Evolutionary conservation across 2,797 vertebrate species (phyloP).

Genomic region (Rhinatrema bivittatum): DNA sequence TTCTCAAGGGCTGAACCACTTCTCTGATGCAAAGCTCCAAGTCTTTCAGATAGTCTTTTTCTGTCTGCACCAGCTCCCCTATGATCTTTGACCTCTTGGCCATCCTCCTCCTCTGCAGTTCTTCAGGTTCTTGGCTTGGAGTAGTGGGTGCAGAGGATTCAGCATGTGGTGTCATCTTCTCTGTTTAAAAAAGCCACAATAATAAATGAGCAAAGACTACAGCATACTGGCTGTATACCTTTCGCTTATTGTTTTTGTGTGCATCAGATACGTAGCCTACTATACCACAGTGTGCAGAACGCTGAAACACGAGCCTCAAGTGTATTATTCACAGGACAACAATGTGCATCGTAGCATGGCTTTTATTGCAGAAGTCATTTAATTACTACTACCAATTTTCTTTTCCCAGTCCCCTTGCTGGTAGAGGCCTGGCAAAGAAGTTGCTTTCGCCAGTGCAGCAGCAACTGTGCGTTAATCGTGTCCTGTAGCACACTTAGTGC

Average conservation of each 20-base stretch:
- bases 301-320: too few relatives aligned
- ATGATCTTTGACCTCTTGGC: constrained; percentile 80
- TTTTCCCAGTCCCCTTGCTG: too few relatives aligned
- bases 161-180: constrained; percentile 77
- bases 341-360: neutral
- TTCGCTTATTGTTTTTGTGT: neutral
- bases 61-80: constrained; percentile 82
- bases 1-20: constrained; percentile 80
- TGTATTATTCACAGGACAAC: neutral
- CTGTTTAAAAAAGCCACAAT: constrained; percentile 45
- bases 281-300: neutral
- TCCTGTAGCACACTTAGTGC: too few relatives aligned
- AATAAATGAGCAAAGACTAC: neutral
- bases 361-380: too few relatives aligned
- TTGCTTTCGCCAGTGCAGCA: too few relatives aligned
- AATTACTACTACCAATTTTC: too few relatives aligned
- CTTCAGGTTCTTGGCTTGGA: constrained; percentile 58
- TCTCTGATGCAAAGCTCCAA: constrained; percentile 82
- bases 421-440: too few relatives aligned
- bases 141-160: constrained; percentile 39
- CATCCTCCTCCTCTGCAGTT: constrained; percentile 71
- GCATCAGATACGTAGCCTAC: too few relatives aligned
- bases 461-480: too few relatives aligned
- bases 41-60: constrained; percentile 77
- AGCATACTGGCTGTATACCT: neutral